These are phyloP conservation scores for Pachyseris speciosa DNA, from an alignment of 64 coral and sea anemone genomes.

Conservation along the genomic window DNA sequence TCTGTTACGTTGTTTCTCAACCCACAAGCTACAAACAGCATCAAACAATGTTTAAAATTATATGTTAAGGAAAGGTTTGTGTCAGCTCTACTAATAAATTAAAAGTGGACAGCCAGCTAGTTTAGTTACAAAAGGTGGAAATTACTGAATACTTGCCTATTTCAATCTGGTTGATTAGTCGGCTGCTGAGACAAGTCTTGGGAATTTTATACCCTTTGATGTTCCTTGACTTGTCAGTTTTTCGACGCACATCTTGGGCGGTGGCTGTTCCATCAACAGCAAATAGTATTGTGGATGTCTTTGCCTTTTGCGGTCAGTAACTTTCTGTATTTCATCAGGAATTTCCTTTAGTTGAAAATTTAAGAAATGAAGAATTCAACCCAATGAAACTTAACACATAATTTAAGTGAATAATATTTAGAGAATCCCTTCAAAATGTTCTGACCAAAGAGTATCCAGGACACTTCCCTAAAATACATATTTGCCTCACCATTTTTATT, in stretches of 20 bases:
- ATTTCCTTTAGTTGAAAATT: neutral
- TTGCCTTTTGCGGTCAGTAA: neutral
- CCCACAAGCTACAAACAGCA: neutral
- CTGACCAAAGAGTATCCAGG: neutral
- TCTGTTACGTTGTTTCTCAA: neutral
- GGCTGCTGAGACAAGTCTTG: neutral
- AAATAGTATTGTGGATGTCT: neutral
- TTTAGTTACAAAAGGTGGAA: neutral
- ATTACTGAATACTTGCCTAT: neutral
- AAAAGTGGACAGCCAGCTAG: too few relatives aligned
- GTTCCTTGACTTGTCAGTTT: neutral
- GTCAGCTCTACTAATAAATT: too few relatives aligned
- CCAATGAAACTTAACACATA: neutral
- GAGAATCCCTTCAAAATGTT: neutral
- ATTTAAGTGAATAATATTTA: neutral
- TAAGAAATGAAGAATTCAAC: neutral
- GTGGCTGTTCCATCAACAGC: neutral
- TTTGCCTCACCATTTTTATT: too few relatives aligned
- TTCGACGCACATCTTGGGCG: neutral
- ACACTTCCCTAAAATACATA: too few relatives aligned
- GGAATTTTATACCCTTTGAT: neutral
- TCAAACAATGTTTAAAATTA: too few relatives aligned
- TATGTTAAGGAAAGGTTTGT: too few relatives aligned
- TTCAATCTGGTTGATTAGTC: neutral
- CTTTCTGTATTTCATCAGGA: neutral